These are phyloP conservation scores for Oceanodroma leucorhoa DNA, from an alignment of 2,797 vertebrate species.

Conservation along the genomic window DNA sequence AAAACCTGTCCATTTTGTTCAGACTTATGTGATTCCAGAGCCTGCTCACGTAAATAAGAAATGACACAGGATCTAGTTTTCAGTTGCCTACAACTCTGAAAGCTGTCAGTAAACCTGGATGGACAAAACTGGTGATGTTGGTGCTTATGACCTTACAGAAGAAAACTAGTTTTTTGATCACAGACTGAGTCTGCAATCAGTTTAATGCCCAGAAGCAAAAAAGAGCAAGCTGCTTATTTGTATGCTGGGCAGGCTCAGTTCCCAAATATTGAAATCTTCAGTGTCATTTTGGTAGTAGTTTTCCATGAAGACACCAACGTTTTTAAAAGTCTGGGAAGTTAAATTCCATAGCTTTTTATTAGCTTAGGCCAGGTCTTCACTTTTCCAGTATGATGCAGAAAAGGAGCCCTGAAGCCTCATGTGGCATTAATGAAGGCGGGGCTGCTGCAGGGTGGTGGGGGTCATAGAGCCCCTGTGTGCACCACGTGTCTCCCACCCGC, in stretches of 20 bases:
- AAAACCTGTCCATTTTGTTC: background rate
- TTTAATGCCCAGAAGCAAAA: background rate
- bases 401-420: background rate
- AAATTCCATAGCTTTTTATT: background rate
- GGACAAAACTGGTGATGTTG: background rate
- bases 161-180: background rate
- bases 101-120: background rate
- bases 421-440: background rate
- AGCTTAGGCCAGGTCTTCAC: background rate
- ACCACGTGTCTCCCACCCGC: accelerated
- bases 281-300: background rate
- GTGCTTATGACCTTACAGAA: background rate
- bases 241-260: background rate
- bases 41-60: background rate
- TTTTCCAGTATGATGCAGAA: background rate
- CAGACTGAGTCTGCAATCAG: background rate
- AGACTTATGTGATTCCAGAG: background rate
- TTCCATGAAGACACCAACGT: background rate
- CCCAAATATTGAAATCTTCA: background rate
- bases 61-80: background rate
- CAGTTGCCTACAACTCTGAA: background rate
- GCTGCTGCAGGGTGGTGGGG: background rate
- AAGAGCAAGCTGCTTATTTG: background rate
- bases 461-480: background rate
- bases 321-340: background rate